Conservation (phyloP, 2,113 vertebrate genomes). For the Colistium nudipinnis region DNA sequence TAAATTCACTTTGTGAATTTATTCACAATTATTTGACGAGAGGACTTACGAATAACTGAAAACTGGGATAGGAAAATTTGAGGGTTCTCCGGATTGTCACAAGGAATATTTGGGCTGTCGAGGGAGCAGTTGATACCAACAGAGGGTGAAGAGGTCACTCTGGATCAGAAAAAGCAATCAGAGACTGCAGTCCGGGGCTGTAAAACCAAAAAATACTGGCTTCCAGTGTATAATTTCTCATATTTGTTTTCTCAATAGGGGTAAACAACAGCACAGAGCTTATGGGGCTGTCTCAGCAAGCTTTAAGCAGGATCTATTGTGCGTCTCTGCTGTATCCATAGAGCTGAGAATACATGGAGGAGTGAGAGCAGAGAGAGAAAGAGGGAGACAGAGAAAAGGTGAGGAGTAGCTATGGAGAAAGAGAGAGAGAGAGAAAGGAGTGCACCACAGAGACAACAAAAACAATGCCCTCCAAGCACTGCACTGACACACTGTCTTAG, state of each 20-base stretch:
- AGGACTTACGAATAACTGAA: too few relatives aligned
- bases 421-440: slow-evolving; percentile 41
- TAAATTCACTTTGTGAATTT: too few relatives aligned
- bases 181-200: background rate
- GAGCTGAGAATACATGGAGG: slow-evolving; percentile 33
- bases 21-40: too few relatives aligned
- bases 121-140: background rate
- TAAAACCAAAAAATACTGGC: background rate
- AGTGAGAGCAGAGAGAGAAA: background rate
- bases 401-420: slow-evolving; percentile 25
- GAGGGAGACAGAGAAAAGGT: slow-evolving; percentile 1
- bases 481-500: slow-evolving; percentile 65
- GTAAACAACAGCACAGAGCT: background rate
- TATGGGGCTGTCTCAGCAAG: background rate
- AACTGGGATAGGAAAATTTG: background rate
- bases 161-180: background rate
- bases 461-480: slow-evolving; percentile 70
- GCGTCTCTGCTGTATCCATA: slow-evolving; percentile 6
- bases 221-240: background rate
- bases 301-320: background rate
- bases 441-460: slow-evolving; percentile 56
- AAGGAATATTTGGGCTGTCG: background rate
- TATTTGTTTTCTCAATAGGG: slow-evolving; percentile 3
- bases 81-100: background rate
- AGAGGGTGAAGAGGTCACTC: background rate